Conservation (phyloP, 2,888 invertebrate species). For the Melinopterus prodromus region DNA sequence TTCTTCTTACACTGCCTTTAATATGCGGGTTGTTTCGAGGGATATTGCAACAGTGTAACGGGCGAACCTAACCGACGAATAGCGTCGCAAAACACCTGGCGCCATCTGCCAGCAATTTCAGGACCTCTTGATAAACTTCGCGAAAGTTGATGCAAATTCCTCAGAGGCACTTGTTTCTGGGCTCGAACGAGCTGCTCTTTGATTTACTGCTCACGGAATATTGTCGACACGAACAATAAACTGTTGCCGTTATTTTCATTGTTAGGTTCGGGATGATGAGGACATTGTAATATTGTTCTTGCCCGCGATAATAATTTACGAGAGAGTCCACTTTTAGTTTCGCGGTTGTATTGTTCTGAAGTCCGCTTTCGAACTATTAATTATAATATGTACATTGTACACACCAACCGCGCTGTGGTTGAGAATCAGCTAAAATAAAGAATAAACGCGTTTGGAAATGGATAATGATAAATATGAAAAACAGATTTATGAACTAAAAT, state of each 20-base stretch:
- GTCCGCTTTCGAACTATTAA: not conserved
- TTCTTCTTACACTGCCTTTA: not conserved
- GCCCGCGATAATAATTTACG: not conserved
- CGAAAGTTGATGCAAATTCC: not conserved
- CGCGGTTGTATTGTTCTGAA: not conserved
- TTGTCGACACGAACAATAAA: not conserved
- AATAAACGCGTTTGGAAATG: not conserved
- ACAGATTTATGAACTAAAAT: conserved; percentile 4
- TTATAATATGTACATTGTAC: too few species aligned
- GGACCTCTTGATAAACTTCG: not conserved
- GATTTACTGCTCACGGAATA: not conserved
- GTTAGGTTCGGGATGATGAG: not conserved
- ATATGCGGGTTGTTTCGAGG: not conserved
- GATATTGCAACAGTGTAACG: not conserved
- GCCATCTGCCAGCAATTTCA: not conserved
- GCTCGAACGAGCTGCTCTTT: not conserved
- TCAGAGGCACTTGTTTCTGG: not conserved
- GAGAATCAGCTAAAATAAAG: not conserved
- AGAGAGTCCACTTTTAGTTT: not conserved
- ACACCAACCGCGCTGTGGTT: not conserved
- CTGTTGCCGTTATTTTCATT: not conserved
- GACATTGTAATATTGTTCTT: not conserved
- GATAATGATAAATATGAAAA: not conserved
- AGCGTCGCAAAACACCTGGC: not conserved
- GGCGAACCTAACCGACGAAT: not conserved